Evolutionary conservation across 2,113 vertebrate genomes (phyloP), one percentile per base, ranked within the genome.

Genomic region (Platysteira castanea): DNA sequence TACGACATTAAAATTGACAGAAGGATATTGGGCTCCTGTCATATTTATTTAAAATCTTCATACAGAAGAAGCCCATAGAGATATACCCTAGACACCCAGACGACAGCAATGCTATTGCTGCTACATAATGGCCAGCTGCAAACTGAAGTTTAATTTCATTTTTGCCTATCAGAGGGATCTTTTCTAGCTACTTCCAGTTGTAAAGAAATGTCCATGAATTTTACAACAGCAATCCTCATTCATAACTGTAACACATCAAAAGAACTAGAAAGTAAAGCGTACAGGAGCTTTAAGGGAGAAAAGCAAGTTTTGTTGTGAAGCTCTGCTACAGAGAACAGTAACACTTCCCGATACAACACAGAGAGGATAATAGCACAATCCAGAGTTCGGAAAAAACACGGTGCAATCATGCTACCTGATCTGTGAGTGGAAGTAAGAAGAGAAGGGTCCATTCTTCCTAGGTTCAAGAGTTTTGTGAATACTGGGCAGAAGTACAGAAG

Each of bases 1-100:
- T 94, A 79, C 59, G 81, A 94, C 94, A 96, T 94, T 95, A 95
- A 91, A 95, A 97, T 73, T 96, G 94, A 93, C 96, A 95, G 91
- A 73, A 96, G 26, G 30, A 91, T 94, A 96, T 54, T 93, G 84
- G 94, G 61, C 79, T 96, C 90, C 84, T 93, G 94, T 96, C 95
- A 83, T 90, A 85, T 74, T 85, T 95, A 93, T 90, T 97, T 97
- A 96, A 95, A 91, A 95, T 93, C 93, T 96, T 96, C 70, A 91
- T 78, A 73, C 19, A 77, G 87, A 90, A 93, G 61, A 7, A 4
- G 41, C 68, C 94, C 82, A 54, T 8, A 39, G 94, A 95, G 93
- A 95, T 64, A 61, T 70, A 85, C 27, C 22, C 54, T 47, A 70
- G 71, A 82, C 87, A 94, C 70, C 54, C 22, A 93, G 78, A 88